phyloP scores from a whole-genome alignment of 2,888 invertebrate genomes.

The Ormia ochracea region DNA sequence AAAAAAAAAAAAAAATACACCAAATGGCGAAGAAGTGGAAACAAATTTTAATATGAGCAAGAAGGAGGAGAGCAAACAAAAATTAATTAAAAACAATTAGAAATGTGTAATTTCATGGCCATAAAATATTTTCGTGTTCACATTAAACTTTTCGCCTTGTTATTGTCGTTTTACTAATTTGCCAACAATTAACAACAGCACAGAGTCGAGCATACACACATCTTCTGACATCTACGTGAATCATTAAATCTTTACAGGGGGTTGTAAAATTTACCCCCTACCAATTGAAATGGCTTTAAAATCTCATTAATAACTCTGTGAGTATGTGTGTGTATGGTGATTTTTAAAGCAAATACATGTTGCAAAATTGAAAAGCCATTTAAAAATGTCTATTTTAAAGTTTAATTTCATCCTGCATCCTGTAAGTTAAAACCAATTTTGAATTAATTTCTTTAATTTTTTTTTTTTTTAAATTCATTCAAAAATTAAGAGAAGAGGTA shows the following conservation, averaged over 20 bases:
- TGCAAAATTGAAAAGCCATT: background rate
- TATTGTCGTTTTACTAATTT: conserved; percentile 19
- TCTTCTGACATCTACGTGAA: background rate
- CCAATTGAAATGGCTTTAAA: conserved; percentile 51
- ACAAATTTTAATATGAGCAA: conserved; percentile 26
- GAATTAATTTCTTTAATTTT: too few relatives aligned
- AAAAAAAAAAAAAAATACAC: background rate
- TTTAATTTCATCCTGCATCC: too few relatives aligned
- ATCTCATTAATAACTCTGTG: conserved; percentile 37
- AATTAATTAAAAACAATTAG: conserved; percentile 75
- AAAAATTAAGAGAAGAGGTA: too few relatives aligned
- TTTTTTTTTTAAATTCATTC: too few relatives aligned
- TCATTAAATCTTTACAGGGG: background rate
- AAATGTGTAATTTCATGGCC: conserved; percentile 66
- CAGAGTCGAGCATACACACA: background rate
- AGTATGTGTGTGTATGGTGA: conserved; percentile 18
- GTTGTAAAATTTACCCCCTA: background rate
- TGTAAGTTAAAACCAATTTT: too few relatives aligned
- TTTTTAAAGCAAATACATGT: conserved; percentile 34
- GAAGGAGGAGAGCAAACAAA: conserved; percentile 62
- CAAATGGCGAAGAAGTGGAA: too few relatives aligned
- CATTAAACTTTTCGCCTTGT: conserved; percentile 4
- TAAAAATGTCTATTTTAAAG: background rate
- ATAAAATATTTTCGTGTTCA: conserved; percentile 32
- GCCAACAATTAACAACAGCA: conserved; percentile 60